Conservation (phyloP, 2,888 invertebrate species). For the Lysandra bellargus region DNA sequence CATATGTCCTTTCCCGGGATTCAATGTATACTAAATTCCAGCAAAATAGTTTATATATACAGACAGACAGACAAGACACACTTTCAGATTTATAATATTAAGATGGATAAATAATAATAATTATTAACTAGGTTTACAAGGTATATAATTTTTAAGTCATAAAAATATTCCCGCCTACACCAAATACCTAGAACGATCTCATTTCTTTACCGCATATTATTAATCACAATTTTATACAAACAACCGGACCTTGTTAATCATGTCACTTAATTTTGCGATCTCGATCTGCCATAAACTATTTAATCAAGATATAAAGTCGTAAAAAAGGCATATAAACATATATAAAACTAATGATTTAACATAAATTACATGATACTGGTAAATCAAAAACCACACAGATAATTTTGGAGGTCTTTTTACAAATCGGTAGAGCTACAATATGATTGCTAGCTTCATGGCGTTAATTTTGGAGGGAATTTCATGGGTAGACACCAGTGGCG, state of each 20-base stretch:
- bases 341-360: not conserved
- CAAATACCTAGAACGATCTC: not conserved
- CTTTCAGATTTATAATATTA: too few species aligned
- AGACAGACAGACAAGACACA: too few species aligned
- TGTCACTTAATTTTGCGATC: not conserved
- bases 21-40: too few species aligned
- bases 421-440: too few species aligned
- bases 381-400: not conserved
- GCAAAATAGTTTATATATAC: too few species aligned
- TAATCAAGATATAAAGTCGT: not conserved
- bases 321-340: not conserved
- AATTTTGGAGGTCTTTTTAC: not conserved
- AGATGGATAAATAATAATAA: not conserved
- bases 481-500: too few species aligned
- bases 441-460: too few species aligned
- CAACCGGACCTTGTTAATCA: constrained; percentile 11
- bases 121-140: not conserved
- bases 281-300: not conserved
- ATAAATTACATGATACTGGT: not conserved
- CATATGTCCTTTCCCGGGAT: too few species aligned
- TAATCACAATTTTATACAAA: constrained; percentile 23
- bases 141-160: not conserved
- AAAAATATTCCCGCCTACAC: constrained; percentile 3
- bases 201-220: not conserved
- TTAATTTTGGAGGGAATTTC: too few species aligned